Evolutionary conservation across 2,888 invertebrate genomes (phyloP), one percentile per base, ranked within the genome.

Genomic region (Chorisops tibialis): DNA sequence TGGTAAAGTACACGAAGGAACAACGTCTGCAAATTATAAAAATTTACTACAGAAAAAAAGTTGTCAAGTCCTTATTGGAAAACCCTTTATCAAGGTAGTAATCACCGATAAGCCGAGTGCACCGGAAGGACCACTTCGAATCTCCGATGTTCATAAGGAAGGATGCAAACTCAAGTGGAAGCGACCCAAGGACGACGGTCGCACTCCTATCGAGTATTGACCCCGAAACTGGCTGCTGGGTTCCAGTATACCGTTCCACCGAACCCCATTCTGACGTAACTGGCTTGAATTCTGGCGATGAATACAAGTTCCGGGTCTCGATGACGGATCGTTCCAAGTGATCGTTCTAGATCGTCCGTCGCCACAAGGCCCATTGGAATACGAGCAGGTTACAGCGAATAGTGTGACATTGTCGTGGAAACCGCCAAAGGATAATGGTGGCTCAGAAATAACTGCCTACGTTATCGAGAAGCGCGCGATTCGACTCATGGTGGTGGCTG

Each of bases 81-180:
- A n/a, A n/a, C n/a, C n/a, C n/a, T n/a, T n/a, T n/a, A n/a, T 94
- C 66, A 88, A 86, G 67, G 91, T 94, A 2, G 84, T 85, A 3
- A 88, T 94, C 61, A 92, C 91, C 9, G 95, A 95, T 74, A 95
- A 93, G 72, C 95, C 96, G 0, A 80, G 83, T 45, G 81, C 88
- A 63, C 96, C 96, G 2, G 91, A 94, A 77, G 96, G 96, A 69
- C 96, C 96, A 9, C 75, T 96, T 12, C 88, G 91, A 81, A 88
- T 85, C 41, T 87, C 89, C 12, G 95, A 96, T 75, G 87, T 97
- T 5, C 93, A 91, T 79, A 92, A 93, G 72, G 93, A 96, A 70
- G 94, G 95, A 3, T 95, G 94, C 69, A 92, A 93, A 66, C 85
- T 97, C 64, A 92, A 94, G 74, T 97, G 97, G 97, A 95, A 96